Evolutionary conservation across 2,888 invertebrate genomes (phyloP).

Genomic region (Pandemis cinnamomeana): DNA sequence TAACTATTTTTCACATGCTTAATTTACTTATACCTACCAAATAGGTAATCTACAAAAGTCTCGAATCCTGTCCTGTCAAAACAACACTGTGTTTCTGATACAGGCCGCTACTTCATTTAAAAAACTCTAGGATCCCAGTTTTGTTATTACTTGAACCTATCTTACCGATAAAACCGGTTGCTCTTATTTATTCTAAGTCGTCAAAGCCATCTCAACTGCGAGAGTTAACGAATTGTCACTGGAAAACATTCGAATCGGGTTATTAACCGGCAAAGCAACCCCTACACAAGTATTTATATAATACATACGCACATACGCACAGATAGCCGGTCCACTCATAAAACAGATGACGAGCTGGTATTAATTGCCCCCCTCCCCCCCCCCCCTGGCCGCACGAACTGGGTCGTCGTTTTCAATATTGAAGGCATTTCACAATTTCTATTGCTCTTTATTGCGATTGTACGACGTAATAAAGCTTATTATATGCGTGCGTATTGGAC

Average conservation of each 20-base stretch:
- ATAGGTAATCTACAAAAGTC: no score
- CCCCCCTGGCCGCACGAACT: constrained; percentile 62
- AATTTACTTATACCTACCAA: no score
- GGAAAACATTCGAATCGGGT: background rate
- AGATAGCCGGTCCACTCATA: constrained; percentile 49
- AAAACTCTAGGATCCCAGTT: no score
- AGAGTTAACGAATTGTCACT: background rate
- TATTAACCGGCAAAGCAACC: constrained; percentile 10
- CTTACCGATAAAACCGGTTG: no score
- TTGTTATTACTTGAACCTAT: no score
- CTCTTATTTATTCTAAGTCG: no score
- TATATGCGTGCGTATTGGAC: constrained; percentile 34
- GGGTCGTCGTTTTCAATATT: constrained; percentile 79
- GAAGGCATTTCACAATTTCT: constrained; percentile 79
- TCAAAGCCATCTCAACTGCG: no score
- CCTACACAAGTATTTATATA: constrained; percentile 19
- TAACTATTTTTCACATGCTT: no score
- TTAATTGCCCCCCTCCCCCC: constrained; percentile 60
- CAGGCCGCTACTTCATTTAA: no score
- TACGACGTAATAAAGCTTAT: constrained; percentile 67
- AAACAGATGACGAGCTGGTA: constrained; percentile 67
- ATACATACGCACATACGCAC: background rate
- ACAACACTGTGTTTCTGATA: no score
- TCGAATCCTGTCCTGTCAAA: no score
- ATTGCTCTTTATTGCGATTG: constrained; percentile 70